Conservation (phyloP, 2,888 invertebrate species). For the Abrostola triplasia region DNA sequence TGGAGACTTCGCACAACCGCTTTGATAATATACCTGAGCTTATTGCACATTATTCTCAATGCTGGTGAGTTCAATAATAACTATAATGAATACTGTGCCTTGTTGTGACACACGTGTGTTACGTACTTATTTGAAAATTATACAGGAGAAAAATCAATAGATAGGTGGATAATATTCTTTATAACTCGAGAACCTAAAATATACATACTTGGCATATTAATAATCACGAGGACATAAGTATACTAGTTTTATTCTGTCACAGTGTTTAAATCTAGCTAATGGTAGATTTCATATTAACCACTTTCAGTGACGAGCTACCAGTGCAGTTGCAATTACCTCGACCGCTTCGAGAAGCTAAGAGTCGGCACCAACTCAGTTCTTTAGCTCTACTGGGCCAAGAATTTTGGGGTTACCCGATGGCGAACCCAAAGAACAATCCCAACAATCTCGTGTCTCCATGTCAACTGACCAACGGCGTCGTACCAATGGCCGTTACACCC, state of each 20-base stretch:
- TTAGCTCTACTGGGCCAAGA: constrained; percentile 96
- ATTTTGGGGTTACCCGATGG: constrained; percentile 95
- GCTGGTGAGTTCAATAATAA: constrained; percentile 89
- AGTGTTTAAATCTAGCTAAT: too few species aligned
- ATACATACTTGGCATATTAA: too few species aligned
- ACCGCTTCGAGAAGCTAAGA: constrained; percentile 95
- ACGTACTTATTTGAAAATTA: too few species aligned
- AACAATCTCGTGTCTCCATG: constrained; percentile 78
- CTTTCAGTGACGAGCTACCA: constrained; percentile 95
- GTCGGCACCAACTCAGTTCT: constrained; percentile 96
- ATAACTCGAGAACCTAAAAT: too few species aligned
- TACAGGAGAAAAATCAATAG: too few species aligned
- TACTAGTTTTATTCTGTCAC: too few species aligned
- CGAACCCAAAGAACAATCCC: constrained; percentile 90
- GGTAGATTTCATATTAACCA: not conserved
- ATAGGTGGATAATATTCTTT: too few species aligned
- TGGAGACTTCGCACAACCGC: constrained; percentile 97
- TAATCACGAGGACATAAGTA: too few species aligned
- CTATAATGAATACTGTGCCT: not conserved
- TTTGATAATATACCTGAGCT: constrained; percentile 97
- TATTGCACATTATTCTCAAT: constrained; percentile 97
- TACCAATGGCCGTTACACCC: constrained; percentile 87
- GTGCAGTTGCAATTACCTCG: constrained; percentile 95
- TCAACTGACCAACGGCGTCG: constrained; percentile 75
- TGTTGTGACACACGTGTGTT: too few species aligned